These are phyloP conservation scores for Brevipalpus yothersi DNA, from an alignment of 1,140 invertebrate species.

Conservation along the genomic window DNA sequence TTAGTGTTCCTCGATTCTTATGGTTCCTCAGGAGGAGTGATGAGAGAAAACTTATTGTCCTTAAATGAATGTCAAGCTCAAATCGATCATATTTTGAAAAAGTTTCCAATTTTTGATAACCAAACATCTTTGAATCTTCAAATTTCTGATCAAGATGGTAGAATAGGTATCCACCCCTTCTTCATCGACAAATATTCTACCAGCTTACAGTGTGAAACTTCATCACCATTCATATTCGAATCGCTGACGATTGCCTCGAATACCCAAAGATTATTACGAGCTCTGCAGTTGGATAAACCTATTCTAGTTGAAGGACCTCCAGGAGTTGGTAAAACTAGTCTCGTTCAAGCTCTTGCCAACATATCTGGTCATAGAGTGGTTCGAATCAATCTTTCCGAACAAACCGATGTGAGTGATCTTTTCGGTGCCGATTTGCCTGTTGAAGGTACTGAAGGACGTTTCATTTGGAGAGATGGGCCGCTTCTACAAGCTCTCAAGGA, in stretches of 20 bases:
- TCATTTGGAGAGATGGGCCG: constrained; percentile 88
- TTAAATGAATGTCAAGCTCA: background rate
- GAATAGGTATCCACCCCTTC: constrained; percentile 22
- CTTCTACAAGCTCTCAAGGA: constrained; percentile 70
- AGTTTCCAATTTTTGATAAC: background rate
- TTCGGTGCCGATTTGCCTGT: constrained; percentile 94
- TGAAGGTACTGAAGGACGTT: constrained; percentile 34
- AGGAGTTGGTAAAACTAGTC: constrained; percentile 89
- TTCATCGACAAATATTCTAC: constrained; percentile 17
- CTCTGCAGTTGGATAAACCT: constrained; percentile 61
- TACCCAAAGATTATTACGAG: constrained; percentile 54
- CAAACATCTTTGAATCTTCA: background rate
- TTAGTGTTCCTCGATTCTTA: constrained; percentile 75
- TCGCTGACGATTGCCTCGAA: constrained; percentile 63
- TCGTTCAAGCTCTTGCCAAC: constrained; percentile 71
- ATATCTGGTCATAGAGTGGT: constrained; percentile 51
- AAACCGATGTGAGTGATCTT: constrained; percentile 90
- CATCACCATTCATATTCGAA: constrained; percentile 28
- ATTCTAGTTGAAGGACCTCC: constrained; percentile 90
- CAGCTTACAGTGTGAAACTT: background rate
- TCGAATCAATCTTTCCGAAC: constrained; percentile 90
- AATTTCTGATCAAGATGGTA: background rate
- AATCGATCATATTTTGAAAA: background rate
- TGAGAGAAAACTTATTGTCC: background rate
- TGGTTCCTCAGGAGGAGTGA: constrained; percentile 25